A percentile compares a stretch with the other conserved stretches of the same genome.
These are phyloP conservation scores for Stegastes partitus DNA, from an alignment of 2,113 vertebrate genomes.

Conservation along the genomic window DNA sequence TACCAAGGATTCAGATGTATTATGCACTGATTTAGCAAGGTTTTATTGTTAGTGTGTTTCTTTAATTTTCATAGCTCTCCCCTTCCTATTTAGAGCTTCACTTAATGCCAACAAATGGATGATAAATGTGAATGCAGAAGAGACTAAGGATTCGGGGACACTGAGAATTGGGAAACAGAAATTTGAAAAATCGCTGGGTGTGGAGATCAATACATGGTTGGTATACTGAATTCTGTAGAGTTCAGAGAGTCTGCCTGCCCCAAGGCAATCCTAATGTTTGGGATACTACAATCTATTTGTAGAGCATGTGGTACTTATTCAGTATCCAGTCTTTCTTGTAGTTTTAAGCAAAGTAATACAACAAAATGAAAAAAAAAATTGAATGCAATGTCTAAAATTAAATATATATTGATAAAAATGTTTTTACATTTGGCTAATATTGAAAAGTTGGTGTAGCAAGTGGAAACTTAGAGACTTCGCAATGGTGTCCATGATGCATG, in stretches of 20 bases:
- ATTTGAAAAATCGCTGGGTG: not conserved
- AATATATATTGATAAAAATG: not conserved
- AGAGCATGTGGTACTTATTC: not conserved
- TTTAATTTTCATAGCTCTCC: conserved; percentile 2
- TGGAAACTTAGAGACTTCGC: no score
- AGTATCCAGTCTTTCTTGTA: not conserved
- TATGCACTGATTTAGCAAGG: not conserved
- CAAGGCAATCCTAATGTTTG: not conserved
- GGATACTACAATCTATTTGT: not conserved
- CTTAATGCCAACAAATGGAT: not conserved
- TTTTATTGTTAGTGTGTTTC: not conserved
- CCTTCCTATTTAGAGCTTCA: not conserved
- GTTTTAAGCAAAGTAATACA: not conserved
- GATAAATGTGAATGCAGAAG: not conserved
- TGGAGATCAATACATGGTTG: not conserved
- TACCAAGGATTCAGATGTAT: not conserved
- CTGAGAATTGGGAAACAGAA: not conserved
- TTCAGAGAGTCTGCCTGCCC: not conserved
- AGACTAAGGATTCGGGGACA: conserved; percentile 13
- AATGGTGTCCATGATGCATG: no score
- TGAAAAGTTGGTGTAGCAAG: no score
- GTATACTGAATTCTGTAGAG: not conserved
- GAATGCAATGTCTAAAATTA: not conserved
- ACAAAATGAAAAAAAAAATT: not conserved
- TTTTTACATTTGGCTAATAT: no score